Evolutionary conservation across 2,113 vertebrate genomes (phyloP).

Genomic region (Sialia sialis): DNA sequence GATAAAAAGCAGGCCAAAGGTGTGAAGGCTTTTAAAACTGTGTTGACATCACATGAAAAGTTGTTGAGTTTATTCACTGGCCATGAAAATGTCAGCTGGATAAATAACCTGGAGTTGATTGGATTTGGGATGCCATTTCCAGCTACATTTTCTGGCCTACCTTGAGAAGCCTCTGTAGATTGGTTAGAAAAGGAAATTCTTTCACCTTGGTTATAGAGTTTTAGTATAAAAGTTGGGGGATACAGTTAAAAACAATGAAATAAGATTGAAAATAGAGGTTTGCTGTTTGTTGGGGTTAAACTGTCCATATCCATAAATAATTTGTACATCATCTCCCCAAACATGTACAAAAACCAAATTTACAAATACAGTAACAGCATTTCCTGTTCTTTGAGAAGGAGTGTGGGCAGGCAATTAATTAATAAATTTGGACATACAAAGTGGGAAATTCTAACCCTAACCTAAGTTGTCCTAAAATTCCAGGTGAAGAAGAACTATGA

Average conservation of each 20-base stretch:
- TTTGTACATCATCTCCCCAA: neutral
- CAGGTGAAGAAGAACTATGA: slow-evolving; percentile 99
- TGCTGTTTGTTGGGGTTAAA: neutral
- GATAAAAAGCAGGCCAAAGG: neutral
- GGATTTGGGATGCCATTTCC: neutral
- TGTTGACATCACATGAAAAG: neutral
- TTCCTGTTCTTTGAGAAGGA: neutral
- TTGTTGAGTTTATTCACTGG: neutral
- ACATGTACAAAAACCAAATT: neutral
- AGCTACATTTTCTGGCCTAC: neutral
- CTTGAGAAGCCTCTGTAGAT: neutral
- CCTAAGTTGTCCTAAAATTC: slow-evolving; percentile 31
- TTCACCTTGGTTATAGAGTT: neutral
- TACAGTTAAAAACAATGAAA: neutral
- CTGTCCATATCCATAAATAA: neutral
- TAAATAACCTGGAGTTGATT: neutral
- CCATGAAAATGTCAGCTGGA: neutral
- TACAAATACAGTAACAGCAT: neutral
- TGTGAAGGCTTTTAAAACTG: neutral
- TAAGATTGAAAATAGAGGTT: neutral
- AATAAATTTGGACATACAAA: neutral
- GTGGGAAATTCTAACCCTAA: neutral
- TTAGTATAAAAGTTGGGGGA: neutral
- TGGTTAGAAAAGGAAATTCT: neutral
- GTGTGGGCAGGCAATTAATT: accelerated